These are phyloP conservation scores for Nipponacmea schrenckii DNA, from an alignment of 2,888 invertebrate species.

Conservation along the genomic window DNA sequence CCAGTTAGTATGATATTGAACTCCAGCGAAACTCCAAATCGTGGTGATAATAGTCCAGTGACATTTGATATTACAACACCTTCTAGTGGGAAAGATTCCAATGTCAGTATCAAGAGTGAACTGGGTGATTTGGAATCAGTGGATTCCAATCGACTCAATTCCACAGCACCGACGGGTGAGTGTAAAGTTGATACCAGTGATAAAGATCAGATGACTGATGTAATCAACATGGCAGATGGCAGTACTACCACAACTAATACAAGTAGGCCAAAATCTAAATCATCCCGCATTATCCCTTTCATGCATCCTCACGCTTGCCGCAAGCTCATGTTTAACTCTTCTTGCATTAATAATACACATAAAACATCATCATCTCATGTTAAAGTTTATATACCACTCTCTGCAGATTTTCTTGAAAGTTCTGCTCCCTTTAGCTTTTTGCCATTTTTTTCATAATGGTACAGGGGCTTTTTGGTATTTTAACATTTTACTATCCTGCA, in stretches of 20 bases:
- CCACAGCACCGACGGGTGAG: conserved; percentile 27
- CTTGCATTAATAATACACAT: too few species aligned
- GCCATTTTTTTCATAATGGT: too few species aligned
- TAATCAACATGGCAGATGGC: conserved; percentile 48
- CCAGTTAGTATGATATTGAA: conserved; percentile 51
- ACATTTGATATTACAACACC: conserved; percentile 61
- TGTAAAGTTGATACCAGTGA: conserved; percentile 50
- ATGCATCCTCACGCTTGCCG: too few species aligned
- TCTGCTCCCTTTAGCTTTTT: too few species aligned
- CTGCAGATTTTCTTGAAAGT: too few species aligned
- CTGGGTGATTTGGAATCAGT: conserved; percentile 57
- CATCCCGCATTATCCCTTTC: neutral
- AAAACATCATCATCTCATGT: too few species aligned
- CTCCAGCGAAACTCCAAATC: conserved; percentile 72
- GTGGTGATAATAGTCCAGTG: conserved; percentile 53
- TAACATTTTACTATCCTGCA: too few species aligned
- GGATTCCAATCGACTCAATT: conserved; percentile 28
- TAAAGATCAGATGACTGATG: conserved; percentile 60
- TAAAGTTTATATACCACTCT: too few species aligned
- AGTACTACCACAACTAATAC: conserved; percentile 51
- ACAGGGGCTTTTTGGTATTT: too few species aligned
- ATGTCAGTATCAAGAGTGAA: conserved; percentile 64
- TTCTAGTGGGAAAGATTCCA: conserved; percentile 57
- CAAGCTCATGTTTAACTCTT: too few species aligned
- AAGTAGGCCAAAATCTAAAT: conserved; percentile 45